Percentiles rank a stretch among this genome's conserved stretches.
These are phyloP conservation scores for Acanthacorydalis orientalis DNA, from an alignment of 2,888 invertebrate species.

Conservation along the genomic window DNA sequence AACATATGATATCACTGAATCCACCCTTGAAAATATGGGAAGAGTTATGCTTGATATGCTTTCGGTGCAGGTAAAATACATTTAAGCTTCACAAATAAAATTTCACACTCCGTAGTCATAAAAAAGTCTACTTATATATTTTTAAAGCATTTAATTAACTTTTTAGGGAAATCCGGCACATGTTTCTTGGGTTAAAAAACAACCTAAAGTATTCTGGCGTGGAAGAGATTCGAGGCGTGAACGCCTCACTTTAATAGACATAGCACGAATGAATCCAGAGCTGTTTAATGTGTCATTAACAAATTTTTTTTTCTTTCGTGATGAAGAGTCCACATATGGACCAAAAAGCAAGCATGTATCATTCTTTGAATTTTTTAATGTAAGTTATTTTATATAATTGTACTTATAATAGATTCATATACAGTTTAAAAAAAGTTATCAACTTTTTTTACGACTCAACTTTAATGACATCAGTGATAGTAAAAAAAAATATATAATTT, in stretches of 20 bases:
- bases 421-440: too few species aligned
- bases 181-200: constrained; percentile 54
- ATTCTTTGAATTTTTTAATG: constrained; percentile 89
- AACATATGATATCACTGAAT: constrained; percentile 88
- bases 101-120: too few species aligned
- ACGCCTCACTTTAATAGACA: constrained; percentile 63
- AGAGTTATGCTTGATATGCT: constrained; percentile 79
- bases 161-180: constrained; percentile 39
- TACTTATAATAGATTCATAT: too few species aligned
- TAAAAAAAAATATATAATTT: too few species aligned
- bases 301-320: constrained; percentile 88
- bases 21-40: constrained; percentile 85
- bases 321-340: constrained; percentile 71
- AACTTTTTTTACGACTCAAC: too few species aligned
- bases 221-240: constrained; percentile 83
- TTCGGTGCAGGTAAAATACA: constrained; percentile 48
- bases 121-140: too few species aligned
- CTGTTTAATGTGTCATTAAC: constrained; percentile 83
- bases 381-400: constrained; percentile 27
- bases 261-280: constrained; percentile 57
- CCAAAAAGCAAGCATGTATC: constrained; percentile 71
- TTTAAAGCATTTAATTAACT: too few species aligned
- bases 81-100: too few species aligned
- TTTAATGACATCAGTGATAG: too few species aligned
- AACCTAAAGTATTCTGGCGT: constrained; percentile 70